A percentile compares a stretch with the other conserved stretches of the same genome.
phyloP scores from a whole-genome alignment of 2,888 invertebrate genomes.

The Seladonia tumulorum region DNA sequence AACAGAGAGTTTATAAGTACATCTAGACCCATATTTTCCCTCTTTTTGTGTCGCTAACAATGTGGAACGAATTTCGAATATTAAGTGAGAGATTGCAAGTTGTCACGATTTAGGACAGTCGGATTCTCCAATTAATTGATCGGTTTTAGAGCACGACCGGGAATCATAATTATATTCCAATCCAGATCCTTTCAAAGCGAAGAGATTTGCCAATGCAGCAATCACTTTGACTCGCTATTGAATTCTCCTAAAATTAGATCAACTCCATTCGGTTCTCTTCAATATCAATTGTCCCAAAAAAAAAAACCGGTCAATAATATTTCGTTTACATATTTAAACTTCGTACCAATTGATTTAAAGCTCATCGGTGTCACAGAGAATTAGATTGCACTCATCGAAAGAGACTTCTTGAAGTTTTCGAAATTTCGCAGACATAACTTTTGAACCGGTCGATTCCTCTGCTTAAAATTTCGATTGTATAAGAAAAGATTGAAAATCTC shows the following conservation, averaged over 20 bases:
- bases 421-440: too few species aligned
- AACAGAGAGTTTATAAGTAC: neutral
- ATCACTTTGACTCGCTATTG: neutral
- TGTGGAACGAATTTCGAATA: neutral
- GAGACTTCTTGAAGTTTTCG: too few species aligned
- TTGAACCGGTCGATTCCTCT: too few species aligned
- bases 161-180: neutral
- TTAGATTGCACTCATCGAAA: too few species aligned
- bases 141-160: neutral
- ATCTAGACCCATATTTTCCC: slow-evolving; percentile 1
- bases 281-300: neutral
- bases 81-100: neutral
- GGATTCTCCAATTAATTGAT: neutral
- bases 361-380: neutral
- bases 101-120: neutral
- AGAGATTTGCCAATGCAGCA: neutral
- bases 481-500: too few species aligned
- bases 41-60: neutral
- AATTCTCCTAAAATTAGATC: neutral
- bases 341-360: neutral
- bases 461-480: too few species aligned
- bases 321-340: too few species aligned
- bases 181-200: neutral
- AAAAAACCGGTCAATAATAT: neutral
- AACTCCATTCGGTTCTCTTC: neutral